Conservation (phyloP, 1,140 invertebrate genomes). For the Panagrolaimus sp. region DNA sequence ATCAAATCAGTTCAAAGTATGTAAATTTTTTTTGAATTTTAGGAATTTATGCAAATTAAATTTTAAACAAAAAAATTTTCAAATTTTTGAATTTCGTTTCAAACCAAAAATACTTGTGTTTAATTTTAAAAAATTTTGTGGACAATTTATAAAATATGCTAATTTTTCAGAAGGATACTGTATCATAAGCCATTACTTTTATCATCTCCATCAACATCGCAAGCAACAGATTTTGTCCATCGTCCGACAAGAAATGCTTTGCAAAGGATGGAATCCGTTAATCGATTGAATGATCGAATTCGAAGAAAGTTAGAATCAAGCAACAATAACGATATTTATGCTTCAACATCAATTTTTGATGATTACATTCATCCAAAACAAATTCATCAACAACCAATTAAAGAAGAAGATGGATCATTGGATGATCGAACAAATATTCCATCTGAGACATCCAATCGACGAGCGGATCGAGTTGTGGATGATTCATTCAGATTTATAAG, state of each 20-base stretch:
- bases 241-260: background rate
- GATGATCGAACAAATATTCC: background rate
- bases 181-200: conserved; percentile 21
- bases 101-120: too few relatives aligned
- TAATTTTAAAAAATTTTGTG: too few relatives aligned
- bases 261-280: conserved; percentile 14
- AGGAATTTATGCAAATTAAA: too few relatives aligned
- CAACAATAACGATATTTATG: conserved; percentile 18
- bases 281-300: conserved; percentile 22
- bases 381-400: background rate
- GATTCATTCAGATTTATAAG: conserved; percentile 19
- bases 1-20: too few relatives aligned
- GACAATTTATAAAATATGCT: too few relatives aligned
- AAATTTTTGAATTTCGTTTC: too few relatives aligned
- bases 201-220: background rate
- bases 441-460: conserved; percentile 14
- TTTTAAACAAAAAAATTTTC: too few relatives aligned
- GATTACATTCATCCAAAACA: background rate
- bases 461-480: conserved; percentile 21
- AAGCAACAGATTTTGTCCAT: background rate
- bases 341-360: background rate
- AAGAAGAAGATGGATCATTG: too few relatives aligned
- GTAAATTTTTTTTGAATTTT: too few relatives aligned
- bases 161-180: conserved; percentile 13
- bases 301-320: conserved; percentile 2